phyloP scores from a whole-genome alignment of 2,113 vertebrate species.

The Dromiciops gliroides region DNA sequence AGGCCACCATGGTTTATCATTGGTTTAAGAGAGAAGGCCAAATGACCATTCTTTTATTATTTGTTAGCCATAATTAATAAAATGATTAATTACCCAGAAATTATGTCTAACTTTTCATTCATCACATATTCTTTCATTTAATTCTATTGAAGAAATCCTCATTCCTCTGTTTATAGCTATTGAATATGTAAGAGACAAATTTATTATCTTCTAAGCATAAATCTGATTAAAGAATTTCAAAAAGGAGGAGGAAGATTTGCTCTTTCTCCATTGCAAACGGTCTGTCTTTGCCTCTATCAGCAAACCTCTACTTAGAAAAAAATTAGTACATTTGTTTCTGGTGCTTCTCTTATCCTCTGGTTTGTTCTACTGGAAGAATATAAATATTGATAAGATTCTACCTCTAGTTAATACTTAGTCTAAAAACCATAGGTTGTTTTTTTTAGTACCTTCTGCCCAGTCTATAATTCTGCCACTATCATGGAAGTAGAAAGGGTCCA shows the following conservation, averaged over 20 bases:
- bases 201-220: neutral
- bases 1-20: neutral
- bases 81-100: neutral
- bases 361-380: neutral
- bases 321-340: neutral
- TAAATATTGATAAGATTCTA: neutral
- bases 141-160: neutral
- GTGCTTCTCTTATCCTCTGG: neutral
- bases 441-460: neutral
- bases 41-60: neutral
- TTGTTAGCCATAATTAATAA: neutral
- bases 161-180: neutral
- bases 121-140: neutral
- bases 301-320: neutral
- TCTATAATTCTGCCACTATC: neutral
- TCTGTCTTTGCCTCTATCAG: neutral
- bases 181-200: neutral
- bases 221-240: neutral
- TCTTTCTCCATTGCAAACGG: neutral
- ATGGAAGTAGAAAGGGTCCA: neutral
- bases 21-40: neutral
- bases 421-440: neutral
- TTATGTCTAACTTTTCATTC: neutral
- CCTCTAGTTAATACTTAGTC: neutral
- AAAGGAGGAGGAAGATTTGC: neutral